These are phyloP conservation scores for Pachymerium ferrugineum DNA, from an alignment of 2,888 invertebrate genomes.

Conservation along the genomic window DNA sequence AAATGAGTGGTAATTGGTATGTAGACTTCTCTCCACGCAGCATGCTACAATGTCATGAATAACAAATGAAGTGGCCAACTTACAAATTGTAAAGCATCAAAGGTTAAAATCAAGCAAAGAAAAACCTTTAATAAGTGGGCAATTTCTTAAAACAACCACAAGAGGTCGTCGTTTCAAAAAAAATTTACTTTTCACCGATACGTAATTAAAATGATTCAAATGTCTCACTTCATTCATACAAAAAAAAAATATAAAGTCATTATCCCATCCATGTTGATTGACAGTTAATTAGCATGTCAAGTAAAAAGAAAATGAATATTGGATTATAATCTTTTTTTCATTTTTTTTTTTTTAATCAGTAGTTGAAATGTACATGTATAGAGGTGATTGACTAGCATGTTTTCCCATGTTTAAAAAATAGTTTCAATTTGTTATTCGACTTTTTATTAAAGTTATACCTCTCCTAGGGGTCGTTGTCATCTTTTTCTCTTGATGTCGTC, in stretches of 20 bases:
- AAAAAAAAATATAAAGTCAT: neutral
- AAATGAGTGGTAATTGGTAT: constrained; percentile 19
- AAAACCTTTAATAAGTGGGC: too few species aligned
- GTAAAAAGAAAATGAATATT: too few species aligned
- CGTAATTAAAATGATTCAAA: too few species aligned
- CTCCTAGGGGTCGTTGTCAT: neutral
- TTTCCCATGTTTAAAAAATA: constrained; percentile 21
- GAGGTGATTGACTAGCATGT: neutral
- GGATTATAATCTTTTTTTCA: neutral
- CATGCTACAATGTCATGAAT: constrained; percentile 19
- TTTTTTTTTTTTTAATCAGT: neutral
- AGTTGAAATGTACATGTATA: neutral
- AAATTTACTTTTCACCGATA: too few species aligned
- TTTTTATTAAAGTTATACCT: neutral
- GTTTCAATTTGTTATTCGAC: neutral
- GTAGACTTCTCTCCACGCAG: constrained; percentile 13
- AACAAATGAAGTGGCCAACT: constrained; percentile 9
- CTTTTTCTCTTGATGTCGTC: constrained; percentile 8
- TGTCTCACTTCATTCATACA: too few species aligned
- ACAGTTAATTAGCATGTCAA: constrained; percentile 12
- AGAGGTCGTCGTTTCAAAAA: too few species aligned
- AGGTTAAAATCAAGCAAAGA: constrained; percentile 1
- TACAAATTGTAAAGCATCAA: constrained; percentile 15
- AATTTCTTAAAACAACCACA: too few species aligned
- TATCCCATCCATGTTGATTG: neutral